Conservation (phyloP, 2,113 vertebrate genomes). For the Tachycineta bicolor region DNA sequence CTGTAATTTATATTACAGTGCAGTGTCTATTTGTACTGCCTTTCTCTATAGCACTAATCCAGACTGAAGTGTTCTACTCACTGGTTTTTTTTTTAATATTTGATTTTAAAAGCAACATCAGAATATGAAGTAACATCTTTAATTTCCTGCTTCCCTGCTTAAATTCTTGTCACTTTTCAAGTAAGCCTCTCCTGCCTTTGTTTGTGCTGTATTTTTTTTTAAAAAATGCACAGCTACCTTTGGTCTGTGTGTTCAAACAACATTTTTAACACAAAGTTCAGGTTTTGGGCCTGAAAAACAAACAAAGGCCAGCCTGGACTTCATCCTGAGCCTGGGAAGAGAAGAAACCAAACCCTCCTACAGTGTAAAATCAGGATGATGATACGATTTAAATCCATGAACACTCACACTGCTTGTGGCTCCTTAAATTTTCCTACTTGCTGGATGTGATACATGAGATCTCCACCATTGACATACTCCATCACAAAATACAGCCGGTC, state of each 20-base stretch:
- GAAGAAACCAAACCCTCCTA: not conserved
- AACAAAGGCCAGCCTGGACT: not conserved
- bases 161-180: not conserved
- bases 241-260: not conserved
- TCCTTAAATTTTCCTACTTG: slow-evolving; percentile 98
- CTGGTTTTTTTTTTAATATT: not conserved
- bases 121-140: not conserved
- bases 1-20: not conserved
- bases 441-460: slow-evolving; percentile 99
- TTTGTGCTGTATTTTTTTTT: not conserved
- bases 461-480: slow-evolving; percentile 98
- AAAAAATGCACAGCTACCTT: not conserved
- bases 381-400: not conserved
- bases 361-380: not conserved
- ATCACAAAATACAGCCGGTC: slow-evolving; percentile 98
- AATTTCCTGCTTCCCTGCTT: slow-evolving; percentile 22
- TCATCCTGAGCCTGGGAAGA: not conserved
- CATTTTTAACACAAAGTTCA: not conserved
- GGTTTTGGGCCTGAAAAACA: not conserved
- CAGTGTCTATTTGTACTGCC: not conserved
- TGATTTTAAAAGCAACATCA: not conserved
- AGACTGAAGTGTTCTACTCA: not conserved
- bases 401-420: slow-evolving; percentile 95
- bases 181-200: not conserved
- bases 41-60: not conserved